Evolutionary conservation across 2,113 vertebrate species (phyloP).

Genomic region (Maylandia zebra): DNA sequence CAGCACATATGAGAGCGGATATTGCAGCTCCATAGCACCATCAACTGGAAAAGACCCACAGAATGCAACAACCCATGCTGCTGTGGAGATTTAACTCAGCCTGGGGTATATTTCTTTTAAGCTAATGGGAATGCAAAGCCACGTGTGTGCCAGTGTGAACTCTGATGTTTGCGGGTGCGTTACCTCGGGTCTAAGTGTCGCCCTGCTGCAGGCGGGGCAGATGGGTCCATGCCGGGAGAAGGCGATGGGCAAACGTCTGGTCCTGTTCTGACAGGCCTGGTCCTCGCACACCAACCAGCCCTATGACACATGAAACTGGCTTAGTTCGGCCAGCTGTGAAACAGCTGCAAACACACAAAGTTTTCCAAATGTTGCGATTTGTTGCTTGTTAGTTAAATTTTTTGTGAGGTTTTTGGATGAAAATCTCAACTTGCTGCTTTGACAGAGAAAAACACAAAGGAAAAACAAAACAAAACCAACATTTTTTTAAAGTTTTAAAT

Average conservation of each 20-base stretch:
- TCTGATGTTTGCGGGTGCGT: neutral
- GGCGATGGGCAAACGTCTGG: slow-evolving; percentile 79
- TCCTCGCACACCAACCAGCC: slow-evolving; percentile 96
- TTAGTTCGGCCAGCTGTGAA: neutral
- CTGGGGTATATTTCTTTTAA: neutral
- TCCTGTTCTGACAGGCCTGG: slow-evolving; percentile 84
- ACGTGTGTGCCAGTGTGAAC: neutral
- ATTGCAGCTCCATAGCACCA: slow-evolving; percentile 73
- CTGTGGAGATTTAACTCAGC: neutral
- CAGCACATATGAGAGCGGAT: neutral
- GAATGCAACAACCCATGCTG: neutral
- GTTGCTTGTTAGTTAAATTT: neutral
- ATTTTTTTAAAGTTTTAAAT: neutral
- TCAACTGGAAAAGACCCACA: slow-evolving; percentile 64
- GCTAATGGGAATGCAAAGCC: neutral
- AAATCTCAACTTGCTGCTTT: neutral
- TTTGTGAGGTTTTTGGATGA: neutral
- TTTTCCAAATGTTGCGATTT: neutral
- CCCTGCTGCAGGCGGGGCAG: slow-evolving; percentile 84
- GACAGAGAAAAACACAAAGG: neutral
- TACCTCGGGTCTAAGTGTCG: slow-evolving; percentile 85
- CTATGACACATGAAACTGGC: slow-evolving; percentile 46
- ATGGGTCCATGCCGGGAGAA: slow-evolving; percentile 86
- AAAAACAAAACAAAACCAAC: neutral
- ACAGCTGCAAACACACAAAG: neutral